Percentiles rank a stretch among this genome's conserved stretches.
These are phyloP conservation scores for Sardina pilchardus DNA, from an alignment of 2,113 vertebrate genomes.

Conservation along the genomic window DNA sequence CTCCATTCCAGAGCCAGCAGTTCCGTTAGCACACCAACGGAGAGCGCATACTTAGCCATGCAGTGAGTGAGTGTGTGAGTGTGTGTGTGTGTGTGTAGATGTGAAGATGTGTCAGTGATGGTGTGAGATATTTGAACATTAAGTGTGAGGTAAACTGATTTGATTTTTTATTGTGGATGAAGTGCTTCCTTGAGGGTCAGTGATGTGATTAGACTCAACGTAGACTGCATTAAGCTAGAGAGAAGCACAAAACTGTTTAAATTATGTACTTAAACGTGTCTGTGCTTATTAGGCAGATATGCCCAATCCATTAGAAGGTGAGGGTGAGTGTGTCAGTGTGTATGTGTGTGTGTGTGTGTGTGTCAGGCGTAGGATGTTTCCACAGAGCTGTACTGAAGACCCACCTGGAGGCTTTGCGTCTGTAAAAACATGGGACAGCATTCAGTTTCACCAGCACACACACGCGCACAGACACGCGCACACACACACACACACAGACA, in stretches of 20 bases:
- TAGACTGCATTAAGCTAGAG: no score
- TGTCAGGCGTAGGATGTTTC: constrained; percentile 65
- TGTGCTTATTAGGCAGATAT: background rate
- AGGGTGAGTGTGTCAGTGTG: constrained; percentile 12
- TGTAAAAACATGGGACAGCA: constrained; percentile 77
- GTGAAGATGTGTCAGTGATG: constrained; percentile 2
- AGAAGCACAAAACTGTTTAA: no score
- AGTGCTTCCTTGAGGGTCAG: background rate
- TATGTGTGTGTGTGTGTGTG: constrained; percentile 43
- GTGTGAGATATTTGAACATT: constrained; percentile 12
- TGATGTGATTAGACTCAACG: background rate
- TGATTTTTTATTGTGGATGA: background rate
- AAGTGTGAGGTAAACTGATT: constrained; percentile 8
- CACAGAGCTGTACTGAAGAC: constrained; percentile 61
- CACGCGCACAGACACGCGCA: no score
- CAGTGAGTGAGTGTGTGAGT: constrained; percentile 32
- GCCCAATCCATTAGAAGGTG: background rate
- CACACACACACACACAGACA: constrained; percentile 23
- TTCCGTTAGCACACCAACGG: background rate
- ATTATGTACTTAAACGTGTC: background rate
- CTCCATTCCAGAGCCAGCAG: background rate
- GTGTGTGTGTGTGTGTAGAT: background rate
- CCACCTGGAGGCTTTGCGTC: constrained; percentile 77
- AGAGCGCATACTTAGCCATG: constrained; percentile 66
- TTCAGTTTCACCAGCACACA: constrained; percentile 59